Base-by-base conservation (phyloP, 2,888 invertebrate species). In the Sturmia bella region DNA sequence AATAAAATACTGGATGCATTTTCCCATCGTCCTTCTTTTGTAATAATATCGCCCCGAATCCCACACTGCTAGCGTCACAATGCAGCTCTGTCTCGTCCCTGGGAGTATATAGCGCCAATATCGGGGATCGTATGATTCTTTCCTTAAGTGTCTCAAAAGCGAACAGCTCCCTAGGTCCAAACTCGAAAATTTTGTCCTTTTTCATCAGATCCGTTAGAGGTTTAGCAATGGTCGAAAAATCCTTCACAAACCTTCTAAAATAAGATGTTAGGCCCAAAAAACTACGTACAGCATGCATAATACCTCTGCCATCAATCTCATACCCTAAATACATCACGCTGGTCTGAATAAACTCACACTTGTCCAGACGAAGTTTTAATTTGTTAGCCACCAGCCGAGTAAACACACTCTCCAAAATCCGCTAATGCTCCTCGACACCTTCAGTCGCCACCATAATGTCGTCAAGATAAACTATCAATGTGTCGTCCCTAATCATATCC, bases 171-270 rank as follows among this genome's bases (percentile, higher is more conserved):
- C 24, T 11, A 0, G n/a, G n/a, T 3, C 52, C 52, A 52, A 52
- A 52, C n/a, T 27, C n/a, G n/a, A 52, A 52, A 52, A 13, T 12
- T 13, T 27, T 52, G 12, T 52, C 50, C 21, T 50, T 50, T 3
- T 12, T 50, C 12, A 12, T 50, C 19, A 50, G 12, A 21, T 50
- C 50, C n/a, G 52, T 52, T 7, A 52, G n/a, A 12, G 52, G 52
- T 7, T 27, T 52, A n/a, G 24, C 52, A 13, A 52, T 27, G n/a
- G 52, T 52, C 21, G 52, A 52, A 27, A 24, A 52, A 52, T 52
- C 24, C 13, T 27, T 50, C 21, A 21, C 50, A 50, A 50, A 50
- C 12, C 50, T 50, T 7, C 50, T 50, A 21, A 50, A 50, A 52
- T 52, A 52, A 12, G 52, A 52, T 12, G 24, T 52, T 1, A 52